Conservation (phyloP, 1,140 invertebrate species). For the Sycophila sp. region DNA sequence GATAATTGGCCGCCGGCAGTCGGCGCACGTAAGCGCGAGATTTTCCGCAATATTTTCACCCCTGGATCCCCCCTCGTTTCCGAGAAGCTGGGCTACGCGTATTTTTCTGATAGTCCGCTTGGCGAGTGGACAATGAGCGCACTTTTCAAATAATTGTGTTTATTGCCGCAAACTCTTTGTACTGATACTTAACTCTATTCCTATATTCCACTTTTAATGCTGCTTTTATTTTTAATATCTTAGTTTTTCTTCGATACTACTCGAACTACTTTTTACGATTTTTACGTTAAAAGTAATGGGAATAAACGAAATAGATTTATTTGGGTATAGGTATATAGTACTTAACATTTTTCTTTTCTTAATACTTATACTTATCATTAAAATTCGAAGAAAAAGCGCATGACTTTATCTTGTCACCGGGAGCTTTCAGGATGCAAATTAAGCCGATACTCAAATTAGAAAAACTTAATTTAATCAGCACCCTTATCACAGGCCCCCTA, state of each 20-base stretch:
- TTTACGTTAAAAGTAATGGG: too few species aligned
- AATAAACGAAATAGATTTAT: too few species aligned
- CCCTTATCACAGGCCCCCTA: neutral
- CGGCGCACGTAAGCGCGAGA: constrained; percentile 44
- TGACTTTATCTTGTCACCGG: neutral
- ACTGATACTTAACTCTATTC: neutral
- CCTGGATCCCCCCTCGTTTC: neutral
- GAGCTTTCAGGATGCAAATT: constrained; percentile 1
- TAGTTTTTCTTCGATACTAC: too few species aligned
- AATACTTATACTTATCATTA: too few species aligned
- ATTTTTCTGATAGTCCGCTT: neutral
- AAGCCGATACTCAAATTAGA: neutral
- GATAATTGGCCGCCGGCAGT: constrained; percentile 60
- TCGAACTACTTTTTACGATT: too few species aligned
- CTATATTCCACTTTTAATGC: neutral
- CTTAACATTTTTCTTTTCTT: too few species aligned
- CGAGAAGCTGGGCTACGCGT: neutral
- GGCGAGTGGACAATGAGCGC: neutral
- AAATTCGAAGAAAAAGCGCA: neutral
- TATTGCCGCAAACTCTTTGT: constrained; percentile 2
- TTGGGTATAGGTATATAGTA: too few species aligned
- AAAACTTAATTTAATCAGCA: constrained; percentile 23
- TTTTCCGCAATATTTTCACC: constrained; percentile 56
- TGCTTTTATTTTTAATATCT: neutral
- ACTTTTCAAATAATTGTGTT: constrained; percentile 27